phyloP scores from a whole-genome alignment of 2,888 invertebrate genomes.

The Ormyrus thymus region DNA sequence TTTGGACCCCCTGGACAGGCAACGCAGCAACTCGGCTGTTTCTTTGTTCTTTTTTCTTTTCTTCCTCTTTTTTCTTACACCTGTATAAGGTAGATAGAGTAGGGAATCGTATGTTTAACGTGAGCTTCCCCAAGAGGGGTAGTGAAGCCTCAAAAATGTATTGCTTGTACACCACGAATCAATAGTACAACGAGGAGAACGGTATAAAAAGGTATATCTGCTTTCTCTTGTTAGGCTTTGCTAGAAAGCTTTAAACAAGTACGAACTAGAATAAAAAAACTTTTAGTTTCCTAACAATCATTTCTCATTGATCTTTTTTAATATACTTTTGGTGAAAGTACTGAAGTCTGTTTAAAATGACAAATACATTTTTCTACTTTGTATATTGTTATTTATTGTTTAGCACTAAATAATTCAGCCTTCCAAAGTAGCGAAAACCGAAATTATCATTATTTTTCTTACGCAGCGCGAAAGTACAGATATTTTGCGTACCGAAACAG shows the following conservation, averaged over 20 bases:
- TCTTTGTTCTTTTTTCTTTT: constrained; percentile 59
- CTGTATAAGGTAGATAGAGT: constrained; percentile 65
- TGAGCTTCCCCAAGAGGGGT: constrained; percentile 68
- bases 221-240: constrained; percentile 53
- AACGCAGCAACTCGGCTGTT: constrained; percentile 61
- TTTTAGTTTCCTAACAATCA: not conserved
- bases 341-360: no score
- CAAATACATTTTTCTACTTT: no score
- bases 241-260: constrained; percentile 26
- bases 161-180: constrained; percentile 70
- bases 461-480: no score
- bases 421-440: no score
- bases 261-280: not conserved
- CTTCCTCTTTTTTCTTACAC: constrained; percentile 63
- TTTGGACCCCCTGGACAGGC: constrained; percentile 37
- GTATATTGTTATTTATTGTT: no score
- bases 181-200: constrained; percentile 63
- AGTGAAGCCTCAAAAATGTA: constrained; percentile 71
- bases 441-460: no score
- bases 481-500: no score
- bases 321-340: no score
- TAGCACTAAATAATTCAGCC: no score
- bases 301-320: no score
- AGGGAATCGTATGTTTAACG: constrained; percentile 67
- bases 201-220: constrained; percentile 53